Percentiles rank a stretch among this genome's conserved stretches.
phyloP scores from a whole-genome alignment of 37 sponge, comb jelly and placozoan species.

The Chondrosia reniformis region DNA sequence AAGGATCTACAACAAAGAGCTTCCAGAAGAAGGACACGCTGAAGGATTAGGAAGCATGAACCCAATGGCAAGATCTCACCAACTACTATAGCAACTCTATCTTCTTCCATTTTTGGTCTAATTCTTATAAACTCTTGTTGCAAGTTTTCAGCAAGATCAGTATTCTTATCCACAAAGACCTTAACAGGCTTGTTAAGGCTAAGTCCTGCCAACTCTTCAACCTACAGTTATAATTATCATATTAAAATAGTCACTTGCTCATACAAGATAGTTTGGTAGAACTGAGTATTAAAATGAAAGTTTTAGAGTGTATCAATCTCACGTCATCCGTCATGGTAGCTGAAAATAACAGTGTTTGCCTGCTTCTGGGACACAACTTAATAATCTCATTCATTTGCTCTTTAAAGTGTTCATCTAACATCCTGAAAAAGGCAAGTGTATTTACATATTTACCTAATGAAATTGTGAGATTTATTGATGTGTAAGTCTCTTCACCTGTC shows the following conservation, averaged over 20 bases:
- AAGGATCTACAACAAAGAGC: slow-evolving; percentile 93
- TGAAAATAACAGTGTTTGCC: slow-evolving; percentile 98
- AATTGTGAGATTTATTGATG: neutral
- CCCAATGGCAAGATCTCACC: slow-evolving; percentile 36
- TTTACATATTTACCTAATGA: neutral
- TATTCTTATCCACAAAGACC: slow-evolving; percentile 94
- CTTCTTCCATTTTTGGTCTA: slow-evolving; percentile 56
- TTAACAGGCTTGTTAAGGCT: slow-evolving; percentile 90
- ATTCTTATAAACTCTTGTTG: slow-evolving; percentile 96
- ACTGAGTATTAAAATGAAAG: no score
- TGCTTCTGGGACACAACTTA: slow-evolving; percentile 66
- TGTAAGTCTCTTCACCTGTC: slow-evolving; percentile 62
- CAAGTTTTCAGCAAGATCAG: slow-evolving; percentile 87
- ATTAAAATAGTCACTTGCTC: neutral
- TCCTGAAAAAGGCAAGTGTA: slow-evolving; percentile 37
- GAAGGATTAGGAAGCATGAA: neutral
- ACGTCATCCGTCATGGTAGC: slow-evolving; percentile 99
- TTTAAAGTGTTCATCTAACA: slow-evolving; percentile 95
- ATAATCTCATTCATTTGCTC: slow-evolving; percentile 96
- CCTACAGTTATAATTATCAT: slow-evolving; percentile 34
- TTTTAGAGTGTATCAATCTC: neutral
- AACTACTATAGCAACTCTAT: slow-evolving; percentile 77
- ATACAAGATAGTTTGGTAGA: no score
- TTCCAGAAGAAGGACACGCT: neutral
- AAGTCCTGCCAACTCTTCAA: slow-evolving; percentile 85